Base-by-base conservation (phyloP, 2,797 vertebrate species). In the Brachyalestes nurse region DNA sequence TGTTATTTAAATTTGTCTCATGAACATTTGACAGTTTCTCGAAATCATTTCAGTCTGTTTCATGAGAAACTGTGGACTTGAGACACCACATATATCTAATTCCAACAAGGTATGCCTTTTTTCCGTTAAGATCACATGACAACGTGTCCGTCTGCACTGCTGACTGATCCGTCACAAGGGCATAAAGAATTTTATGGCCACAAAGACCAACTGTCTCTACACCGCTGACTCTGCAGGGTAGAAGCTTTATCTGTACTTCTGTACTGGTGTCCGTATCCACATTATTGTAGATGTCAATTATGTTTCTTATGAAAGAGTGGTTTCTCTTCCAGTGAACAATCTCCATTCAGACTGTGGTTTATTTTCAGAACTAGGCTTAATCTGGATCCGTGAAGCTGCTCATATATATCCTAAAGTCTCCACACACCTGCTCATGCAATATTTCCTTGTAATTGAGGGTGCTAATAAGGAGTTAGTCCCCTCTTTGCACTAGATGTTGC, bases 101-200 rank as follows among this genome's bases (percentile, higher is more conserved):
- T 64, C 28, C 62, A 64, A 38, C 62, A 64, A 9, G 19, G 67
- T 19, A 17, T 71, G 23, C 17, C 7, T 53, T 53, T 34, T 71
- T 71, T 71, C 19, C 72, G 25, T 13, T 23, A 42, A 19, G 53
- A 21, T 45, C 55, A 55, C 16, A 55, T 53, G 70, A 55, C 25
- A 12, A 16, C 45, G 10, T 34, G 70, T 55, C 28, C 28, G 8
- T 28, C 69, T 72, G 16, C 2, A 9, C 53, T 40, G 71, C 51
- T 60, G 34, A 45, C 17, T 21, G 23, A 57, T 34, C 53, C 42
- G 53, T 72, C 71, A 73, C 51, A 74, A 74, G 71, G 38, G 16
- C 19, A 3, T 0, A 10, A 42, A 74, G 19, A 23, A 2, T 60
- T 58, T 45, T 40, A 14, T 60, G n/a, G 55, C 19, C 10, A 73